A percentile compares a stretch with the other conserved stretches of the same genome.
Conservation (phyloP, 2,888 invertebrate species). For the Phyto melanocephala region DNA sequence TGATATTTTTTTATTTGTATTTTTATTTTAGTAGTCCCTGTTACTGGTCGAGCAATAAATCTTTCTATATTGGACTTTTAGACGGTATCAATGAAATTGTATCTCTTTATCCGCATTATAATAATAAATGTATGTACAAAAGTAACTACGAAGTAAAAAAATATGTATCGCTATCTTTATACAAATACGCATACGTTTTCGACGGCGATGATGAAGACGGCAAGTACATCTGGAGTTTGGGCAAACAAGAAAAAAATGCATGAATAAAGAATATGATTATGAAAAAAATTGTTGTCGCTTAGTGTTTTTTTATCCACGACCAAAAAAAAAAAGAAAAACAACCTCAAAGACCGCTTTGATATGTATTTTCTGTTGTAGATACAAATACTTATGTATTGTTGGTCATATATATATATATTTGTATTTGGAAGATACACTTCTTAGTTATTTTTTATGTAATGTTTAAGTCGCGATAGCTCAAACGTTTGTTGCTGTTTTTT, state of each 20-base stretch:
- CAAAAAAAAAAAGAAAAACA: conserved; percentile 16
- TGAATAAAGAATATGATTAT: conserved; percentile 43
- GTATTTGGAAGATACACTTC: conserved; percentile 25
- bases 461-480: conserved; percentile 59
- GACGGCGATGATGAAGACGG: conserved; percentile 41
- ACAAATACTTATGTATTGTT: background rate
- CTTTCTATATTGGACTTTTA: conserved; percentile 78
- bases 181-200: conserved; percentile 52
- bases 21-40: conserved; percentile 54
- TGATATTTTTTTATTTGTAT: conserved; percentile 37
- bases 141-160: conserved; percentile 27
- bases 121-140: conserved; percentile 75
- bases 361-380: conserved; percentile 46
- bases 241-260: conserved; percentile 13
- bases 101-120: conserved; percentile 78
- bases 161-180: conserved; percentile 41
- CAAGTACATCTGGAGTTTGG: conserved; percentile 59
- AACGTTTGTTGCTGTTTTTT: conserved; percentile 13
- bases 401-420: background rate
- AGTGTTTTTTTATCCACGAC: conserved; percentile 38
- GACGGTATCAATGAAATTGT: conserved; percentile 78
- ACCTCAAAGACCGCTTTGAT: conserved; percentile 56
- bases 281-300: conserved; percentile 47
- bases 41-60: conserved; percentile 74
- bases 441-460: conserved; percentile 34